Base-by-base conservation (phyloP, 2,888 invertebrate genomes). In the Pinctada fucata region DNA sequence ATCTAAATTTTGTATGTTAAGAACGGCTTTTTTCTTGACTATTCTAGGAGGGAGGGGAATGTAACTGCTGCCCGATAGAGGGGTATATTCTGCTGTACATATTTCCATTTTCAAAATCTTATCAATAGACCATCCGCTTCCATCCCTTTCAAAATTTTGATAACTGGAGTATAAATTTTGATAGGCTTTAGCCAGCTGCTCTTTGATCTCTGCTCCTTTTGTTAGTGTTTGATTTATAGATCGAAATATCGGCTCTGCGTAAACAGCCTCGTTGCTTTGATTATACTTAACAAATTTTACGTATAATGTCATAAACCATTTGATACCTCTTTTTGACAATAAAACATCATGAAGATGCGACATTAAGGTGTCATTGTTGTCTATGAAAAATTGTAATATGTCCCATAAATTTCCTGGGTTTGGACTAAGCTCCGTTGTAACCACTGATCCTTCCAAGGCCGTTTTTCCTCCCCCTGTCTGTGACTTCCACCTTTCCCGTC, bases 291-390 rank as follows among this genome's bases (percentile, higher is more conserved):
- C 75, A 70, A 75, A 71, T 75, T 78, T 80, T 4, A 83, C 71
- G 76, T 72, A 79, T n/a, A 81, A 64, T 45, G 81, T 81, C 47
- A 81, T 70, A 67, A 81, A 79, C 80, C 81, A 83, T 83, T 81
- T 81, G 52, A 83, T 76, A 79, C 78, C 79, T 79, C 74, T 79
- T 16, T 74, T 72, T 6, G 10, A 4, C 16, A n/a, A 5, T 2
- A 77, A 49, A 6, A 10, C 65, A n/a, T 66, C 65, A 2, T 50
- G 31, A 10, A 77, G 45, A 4, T 65, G 49, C 16, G 10, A 48
- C 6, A 31, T 45, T 31, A 78, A 63, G 8, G 63, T 49, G 2
- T 10, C 31, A 63, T 63, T 51, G 72, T 80, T 80, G 67, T 80
- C 76, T 6, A 52, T 49, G 67, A 80, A 77, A 71, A 69, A 70